Evolutionary conservation across 2,888 invertebrate species (phyloP).

Genomic region (Drosophila demipolita): DNA sequence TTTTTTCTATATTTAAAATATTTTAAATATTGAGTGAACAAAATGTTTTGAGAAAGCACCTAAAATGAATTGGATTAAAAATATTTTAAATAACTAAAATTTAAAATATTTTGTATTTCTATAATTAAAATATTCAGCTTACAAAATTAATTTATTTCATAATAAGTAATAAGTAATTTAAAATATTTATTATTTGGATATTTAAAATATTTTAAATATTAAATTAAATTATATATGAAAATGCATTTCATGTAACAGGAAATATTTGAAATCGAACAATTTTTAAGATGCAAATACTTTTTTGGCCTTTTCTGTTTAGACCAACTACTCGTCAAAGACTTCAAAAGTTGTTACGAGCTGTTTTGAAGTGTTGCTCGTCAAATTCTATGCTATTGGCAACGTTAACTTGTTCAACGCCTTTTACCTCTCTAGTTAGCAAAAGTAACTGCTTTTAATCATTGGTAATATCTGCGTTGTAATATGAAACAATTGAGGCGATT

Average conservation of each 20-base stretch:
- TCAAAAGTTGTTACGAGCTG: conserved; percentile 10
- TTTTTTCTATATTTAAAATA: no score
- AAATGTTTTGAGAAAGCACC: no score
- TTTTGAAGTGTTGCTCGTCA: conserved; percentile 2
- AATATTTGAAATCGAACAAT: neutral
- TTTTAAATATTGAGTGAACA: no score
- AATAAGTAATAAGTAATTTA: no score
- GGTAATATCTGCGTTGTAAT: conserved; percentile 38
- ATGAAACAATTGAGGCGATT: conserved; percentile 21
- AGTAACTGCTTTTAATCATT: conserved; percentile 21
- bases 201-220: neutral
- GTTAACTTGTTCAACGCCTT: conserved; percentile 31
- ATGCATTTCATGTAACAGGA: neutral
- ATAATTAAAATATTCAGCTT: no score
- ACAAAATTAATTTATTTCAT: no score
- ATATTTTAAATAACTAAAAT: no score
- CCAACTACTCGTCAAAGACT: neutral
- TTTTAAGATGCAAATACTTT: neutral
- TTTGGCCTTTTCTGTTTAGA: neutral
- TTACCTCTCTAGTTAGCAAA: conserved; percentile 25
- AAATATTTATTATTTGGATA: no score
- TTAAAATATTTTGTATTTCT: no score
- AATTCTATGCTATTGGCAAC: conserved; percentile 35
- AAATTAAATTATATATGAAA: neutral
- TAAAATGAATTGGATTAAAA: neutral